phyloP scores from a whole-genome alignment of 2,113 vertebrate species.

The Albula glossodonta region DNA sequence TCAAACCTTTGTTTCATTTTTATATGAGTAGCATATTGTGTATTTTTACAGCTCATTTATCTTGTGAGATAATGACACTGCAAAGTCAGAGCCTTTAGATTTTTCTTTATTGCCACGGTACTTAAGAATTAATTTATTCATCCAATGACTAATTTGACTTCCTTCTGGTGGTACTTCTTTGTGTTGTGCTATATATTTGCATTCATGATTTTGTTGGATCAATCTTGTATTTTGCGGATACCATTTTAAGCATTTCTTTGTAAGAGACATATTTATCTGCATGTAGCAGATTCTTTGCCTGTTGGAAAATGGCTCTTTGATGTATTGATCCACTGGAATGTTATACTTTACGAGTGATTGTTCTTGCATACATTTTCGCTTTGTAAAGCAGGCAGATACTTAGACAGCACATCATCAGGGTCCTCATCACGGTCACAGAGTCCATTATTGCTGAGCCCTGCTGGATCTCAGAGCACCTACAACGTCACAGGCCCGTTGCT shows the following conservation, averaged over 20 bases:
- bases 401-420: slow-evolving; percentile 85
- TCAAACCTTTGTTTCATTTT: too few species aligned
- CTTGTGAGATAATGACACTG: too few species aligned
- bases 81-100: too few species aligned
- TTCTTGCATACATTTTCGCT: neutral
- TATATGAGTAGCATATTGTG: too few species aligned
- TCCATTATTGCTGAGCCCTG: slow-evolving; percentile 79
- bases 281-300: too few species aligned
- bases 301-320: neutral
- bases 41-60: too few species aligned
- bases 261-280: too few species aligned
- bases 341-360: neutral
- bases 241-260: too few species aligned
- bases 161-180: slow-evolving; percentile 15
- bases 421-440: slow-evolving; percentile 88
- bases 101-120: too few species aligned
- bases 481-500: slow-evolving; percentile 59
- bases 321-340: neutral
- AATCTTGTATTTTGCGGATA: too few species aligned
- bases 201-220: neutral
- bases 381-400: slow-evolving; percentile 69
- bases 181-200: neutral
- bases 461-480: slow-evolving; percentile 69
- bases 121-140: too few species aligned
- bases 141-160: slow-evolving; percentile 7